Evolutionary conservation across 2,888 invertebrate species (phyloP), one percentile per base, ranked within the genome.

Genomic region (Itoplectis maculator): DNA sequence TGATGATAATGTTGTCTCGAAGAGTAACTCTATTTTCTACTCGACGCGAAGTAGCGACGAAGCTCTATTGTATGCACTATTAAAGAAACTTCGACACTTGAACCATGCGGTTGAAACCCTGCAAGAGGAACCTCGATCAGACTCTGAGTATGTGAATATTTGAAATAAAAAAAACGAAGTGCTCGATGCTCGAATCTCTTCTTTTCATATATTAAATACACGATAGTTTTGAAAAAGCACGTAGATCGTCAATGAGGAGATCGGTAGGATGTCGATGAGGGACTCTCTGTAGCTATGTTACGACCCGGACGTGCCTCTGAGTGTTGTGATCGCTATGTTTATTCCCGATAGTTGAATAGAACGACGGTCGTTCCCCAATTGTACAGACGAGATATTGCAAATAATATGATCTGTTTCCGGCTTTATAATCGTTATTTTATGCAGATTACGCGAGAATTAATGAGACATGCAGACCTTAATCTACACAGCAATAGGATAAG

Each of bases 291-390:
- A 59, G 72, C 35, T 79, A 82, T 77, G 45, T 75, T 68, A 82
- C 82, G 79, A 79, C 79, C 79, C 79, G 79, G 82, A 82, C 79
- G 82, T 82, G 82, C 82, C 82, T 82, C 79, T 82, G 79, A 79
- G 79, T 79, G 82, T 82, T 72, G 75, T 70, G 79, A 79, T 45
- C 54, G 75, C 63, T 82, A 66, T 59, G 66, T 51, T 75, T 79
- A 59, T 81, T 51, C 49, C 63, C 54, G 29, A 75, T 75, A 75
- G 47, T 40, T 15, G 11, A 47, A 18, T 11, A 45, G 29, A 29
- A 18, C 70, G 42, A 72, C 42, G 45, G 45, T 56, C 45, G 23
- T 72, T 45, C 35, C 56, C 45, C n/a, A n/a, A 61, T 40, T 78
- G 79, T 82, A 75, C 82, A 79, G 79, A 75, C 59, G 66, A 68